These are phyloP conservation scores for Erythrocercus mccallii DNA, from an alignment of 2,113 vertebrate species.

Conservation along the genomic window DNA sequence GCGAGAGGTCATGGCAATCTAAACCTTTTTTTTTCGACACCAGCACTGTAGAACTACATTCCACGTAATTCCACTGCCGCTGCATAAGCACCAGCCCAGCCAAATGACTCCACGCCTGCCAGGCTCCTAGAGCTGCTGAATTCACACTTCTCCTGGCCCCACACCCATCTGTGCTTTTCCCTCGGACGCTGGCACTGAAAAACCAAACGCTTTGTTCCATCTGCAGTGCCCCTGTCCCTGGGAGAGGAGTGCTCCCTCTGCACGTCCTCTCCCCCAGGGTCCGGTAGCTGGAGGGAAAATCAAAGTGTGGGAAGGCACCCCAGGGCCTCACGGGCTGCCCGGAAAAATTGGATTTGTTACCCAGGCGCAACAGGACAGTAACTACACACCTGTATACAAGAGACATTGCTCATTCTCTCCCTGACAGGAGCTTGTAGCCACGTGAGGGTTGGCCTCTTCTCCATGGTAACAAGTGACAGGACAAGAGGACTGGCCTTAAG, in stretches of 20 bases:
- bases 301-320: fast-evolving
- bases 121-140: not conserved
- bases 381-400: not conserved
- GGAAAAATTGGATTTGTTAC: not conserved
- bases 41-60: not conserved
- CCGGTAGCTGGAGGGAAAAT: too few relatives aligned
- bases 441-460: not conserved
- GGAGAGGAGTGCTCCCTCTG: fast-evolving
- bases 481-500: not conserved
- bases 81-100: fast-evolving
- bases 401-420: not conserved
- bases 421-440: not conserved
- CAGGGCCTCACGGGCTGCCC: fast-evolving
- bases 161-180: too few relatives aligned
- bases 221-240: fast-evolving
- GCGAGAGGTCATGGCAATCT: not conserved
- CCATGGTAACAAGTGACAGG: not conserved
- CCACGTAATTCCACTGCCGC: not conserved
- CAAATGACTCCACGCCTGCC: fast-evolving
- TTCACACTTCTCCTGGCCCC: not conserved
- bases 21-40: fast-evolving
- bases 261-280: fast-evolving
- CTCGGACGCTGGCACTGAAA: fast-evolving
- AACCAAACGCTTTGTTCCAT: fast-evolving
- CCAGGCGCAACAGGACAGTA: not conserved